Evolutionary conservation across 2,888 invertebrate genomes (phyloP).

Genomic region (Serripes groenlandicus): DNA sequence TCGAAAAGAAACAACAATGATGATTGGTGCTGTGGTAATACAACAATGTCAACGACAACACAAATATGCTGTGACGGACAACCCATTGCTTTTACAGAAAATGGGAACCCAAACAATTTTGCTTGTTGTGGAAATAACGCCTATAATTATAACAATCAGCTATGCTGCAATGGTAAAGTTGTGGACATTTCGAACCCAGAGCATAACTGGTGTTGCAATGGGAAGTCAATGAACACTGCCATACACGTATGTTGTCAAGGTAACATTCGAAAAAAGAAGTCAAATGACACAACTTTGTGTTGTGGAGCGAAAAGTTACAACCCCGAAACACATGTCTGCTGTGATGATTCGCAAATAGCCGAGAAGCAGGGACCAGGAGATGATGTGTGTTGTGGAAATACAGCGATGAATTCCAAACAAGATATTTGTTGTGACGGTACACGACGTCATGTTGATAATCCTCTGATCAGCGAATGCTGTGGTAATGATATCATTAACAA

Average conservation of each 20-base stretch:
- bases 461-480: slow-evolving; percentile 34
- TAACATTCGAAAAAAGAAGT: slow-evolving; percentile 42
- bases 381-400: slow-evolving; percentile 55
- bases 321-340: slow-evolving; percentile 44
- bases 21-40: slow-evolving; percentile 57
- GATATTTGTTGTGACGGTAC: slow-evolving; percentile 50
- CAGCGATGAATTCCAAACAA: slow-evolving; percentile 33
- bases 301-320: slow-evolving; percentile 50
- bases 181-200: slow-evolving; percentile 28
- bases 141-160: slow-evolving; percentile 28
- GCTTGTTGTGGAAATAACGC: slow-evolving; percentile 49
- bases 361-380: slow-evolving; percentile 38
- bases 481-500: slow-evolving; percentile 39
- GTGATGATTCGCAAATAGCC: slow-evolving; percentile 34
- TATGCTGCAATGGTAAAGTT: slow-evolving; percentile 43
- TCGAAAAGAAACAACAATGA: slow-evolving; percentile 31
- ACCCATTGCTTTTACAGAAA: slow-evolving; percentile 24
- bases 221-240: slow-evolving; percentile 48
- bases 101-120: slow-evolving; percentile 17
- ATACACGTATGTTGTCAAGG: slow-evolving; percentile 53
- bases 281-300: slow-evolving; percentile 53
- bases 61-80: slow-evolving; percentile 57
- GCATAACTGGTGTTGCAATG: slow-evolving; percentile 56
- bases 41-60: slow-evolving; percentile 46
- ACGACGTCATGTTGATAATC: background rate